Evolutionary conservation across 2,888 invertebrate genomes (phyloP).

Genomic region (Cataglyphis livida): DNA sequence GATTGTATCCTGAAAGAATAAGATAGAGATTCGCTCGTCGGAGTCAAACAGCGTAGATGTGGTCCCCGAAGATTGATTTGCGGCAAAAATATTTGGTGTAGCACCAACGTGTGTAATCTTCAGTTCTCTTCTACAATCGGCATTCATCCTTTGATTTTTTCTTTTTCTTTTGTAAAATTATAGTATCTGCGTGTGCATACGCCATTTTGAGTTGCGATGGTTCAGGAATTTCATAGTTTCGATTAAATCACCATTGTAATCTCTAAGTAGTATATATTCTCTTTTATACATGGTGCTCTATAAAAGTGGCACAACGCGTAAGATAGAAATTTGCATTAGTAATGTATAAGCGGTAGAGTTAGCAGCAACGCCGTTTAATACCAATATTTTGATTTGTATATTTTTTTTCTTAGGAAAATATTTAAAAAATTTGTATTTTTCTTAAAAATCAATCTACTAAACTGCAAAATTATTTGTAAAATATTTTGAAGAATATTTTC

Average conservation of each 20-base stretch:
- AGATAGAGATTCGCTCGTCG: not conserved
- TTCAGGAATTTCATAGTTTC: conserved; percentile 40
- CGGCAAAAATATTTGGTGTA: conserved; percentile 24
- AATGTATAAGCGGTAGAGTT: conserved; percentile 4
- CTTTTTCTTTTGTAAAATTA: conserved; percentile 21
- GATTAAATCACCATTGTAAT: conserved; percentile 29
- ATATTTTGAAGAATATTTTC: not conserved
- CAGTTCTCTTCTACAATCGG: conserved; percentile 22
- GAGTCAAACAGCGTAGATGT: not conserved
- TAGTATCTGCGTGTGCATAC: conserved; percentile 61
- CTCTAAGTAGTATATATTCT: conserved; percentile 35
- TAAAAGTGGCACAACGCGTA: conserved; percentile 17
- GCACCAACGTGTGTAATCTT: conserved; percentile 23
- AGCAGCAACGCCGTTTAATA: conserved; percentile 28
- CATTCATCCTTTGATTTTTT: conserved; percentile 25
- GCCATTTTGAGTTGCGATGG: conserved; percentile 58
- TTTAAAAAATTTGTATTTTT: not conserved
- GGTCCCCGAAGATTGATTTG: not conserved
- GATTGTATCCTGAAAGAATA: not conserved
- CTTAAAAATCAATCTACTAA: not conserved
- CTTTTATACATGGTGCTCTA: conserved; percentile 34
- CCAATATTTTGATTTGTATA: not conserved
- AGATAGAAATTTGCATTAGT: conserved; percentile 19
- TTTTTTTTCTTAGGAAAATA: not conserved
- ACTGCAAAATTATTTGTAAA: not conserved